These are phyloP conservation scores for Thaumetopoea pityocampa DNA, from an alignment of 1,140 invertebrate genomes.

Conservation along the genomic window DNA sequence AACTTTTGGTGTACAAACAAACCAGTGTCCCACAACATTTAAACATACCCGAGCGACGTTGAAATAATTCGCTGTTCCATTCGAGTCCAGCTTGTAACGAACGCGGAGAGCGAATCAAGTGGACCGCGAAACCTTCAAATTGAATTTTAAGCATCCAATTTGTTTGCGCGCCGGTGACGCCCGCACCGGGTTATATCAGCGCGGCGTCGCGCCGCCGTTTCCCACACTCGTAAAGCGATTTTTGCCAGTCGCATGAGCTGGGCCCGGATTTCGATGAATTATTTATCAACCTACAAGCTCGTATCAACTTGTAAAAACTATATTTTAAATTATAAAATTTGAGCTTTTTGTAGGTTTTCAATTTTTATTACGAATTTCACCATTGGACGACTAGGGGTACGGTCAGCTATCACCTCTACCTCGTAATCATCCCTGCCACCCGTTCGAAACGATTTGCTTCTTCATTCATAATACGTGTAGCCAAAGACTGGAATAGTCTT, in stretches of 20 bases:
- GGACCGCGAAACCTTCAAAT: conserved; percentile 71
- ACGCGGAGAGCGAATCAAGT: conserved; percentile 59
- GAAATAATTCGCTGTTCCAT: conserved; percentile 65
- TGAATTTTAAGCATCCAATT: conserved; percentile 76
- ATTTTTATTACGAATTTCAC: too few species aligned
- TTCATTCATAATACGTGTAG: too few species aligned
- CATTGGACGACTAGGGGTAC: too few species aligned
- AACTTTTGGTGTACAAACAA: conserved; percentile 19
- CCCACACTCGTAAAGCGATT: conserved; percentile 59
- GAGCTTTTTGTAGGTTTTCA: neutral
- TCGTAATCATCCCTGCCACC: too few species aligned
- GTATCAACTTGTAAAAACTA: conserved; percentile 12
- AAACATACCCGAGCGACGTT: conserved; percentile 44
- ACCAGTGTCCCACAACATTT: conserved; percentile 38
- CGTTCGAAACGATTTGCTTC: too few species aligned
- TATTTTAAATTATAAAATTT: conserved; percentile 9
- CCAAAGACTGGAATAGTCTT: too few species aligned
- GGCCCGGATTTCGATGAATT: conserved; percentile 52
- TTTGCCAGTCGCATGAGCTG: conserved; percentile 41
- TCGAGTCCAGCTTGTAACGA: conserved; percentile 54
- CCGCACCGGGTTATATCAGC: conserved; percentile 45
- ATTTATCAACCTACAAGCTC: conserved; percentile 32
- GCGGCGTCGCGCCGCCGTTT: conserved; percentile 23
- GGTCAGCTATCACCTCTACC: too few species aligned
- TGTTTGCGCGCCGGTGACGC: conserved; percentile 54